Evolutionary conservation across 2,797 vertebrate species (phyloP).

Genomic region (Chromobotia macracanthus): DNA sequence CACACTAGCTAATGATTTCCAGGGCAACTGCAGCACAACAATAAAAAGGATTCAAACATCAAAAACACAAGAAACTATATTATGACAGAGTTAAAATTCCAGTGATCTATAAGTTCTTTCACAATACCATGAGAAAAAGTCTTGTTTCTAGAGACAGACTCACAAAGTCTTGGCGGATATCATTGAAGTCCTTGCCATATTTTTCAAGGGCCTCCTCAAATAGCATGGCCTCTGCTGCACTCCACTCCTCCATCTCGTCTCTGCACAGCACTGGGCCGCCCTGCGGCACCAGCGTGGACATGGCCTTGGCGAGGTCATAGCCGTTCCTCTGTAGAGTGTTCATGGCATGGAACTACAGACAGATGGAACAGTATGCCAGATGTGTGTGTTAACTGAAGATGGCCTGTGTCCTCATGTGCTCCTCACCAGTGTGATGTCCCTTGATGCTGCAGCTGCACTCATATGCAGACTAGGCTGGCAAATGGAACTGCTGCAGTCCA

Average conservation of each 20-base stretch:
- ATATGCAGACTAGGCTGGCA: conserved; percentile 95
- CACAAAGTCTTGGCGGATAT: conserved; percentile 95
- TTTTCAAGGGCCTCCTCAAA: conserved; percentile 96
- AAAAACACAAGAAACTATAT: too few relatives aligned
- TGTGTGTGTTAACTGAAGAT: neutral
- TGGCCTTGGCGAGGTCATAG: conserved; percentile 91
- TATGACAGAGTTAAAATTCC: too few relatives aligned
- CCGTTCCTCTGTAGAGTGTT: conserved; percentile 90
- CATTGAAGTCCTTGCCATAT: conserved; percentile 95
- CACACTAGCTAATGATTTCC: conserved; percentile 86
- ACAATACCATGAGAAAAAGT: neutral
- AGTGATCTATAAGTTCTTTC: too few relatives aligned
- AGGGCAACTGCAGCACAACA: conserved; percentile 76
- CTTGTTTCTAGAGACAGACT: conserved; percentile 69
- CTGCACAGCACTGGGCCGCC: conserved; percentile 92
- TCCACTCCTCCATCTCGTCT: conserved; percentile 98
- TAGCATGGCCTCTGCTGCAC: conserved; percentile 92
- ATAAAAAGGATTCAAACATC: neutral
- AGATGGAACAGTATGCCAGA: neutral
- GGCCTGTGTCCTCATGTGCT: neutral
- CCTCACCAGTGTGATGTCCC: conserved; percentile 93
- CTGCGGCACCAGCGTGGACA: conserved; percentile 94
- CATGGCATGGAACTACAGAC: conserved; percentile 90
- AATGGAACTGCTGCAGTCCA: conserved; percentile 96
- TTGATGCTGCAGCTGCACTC: conserved; percentile 91